Conservation (phyloP, 2,888 invertebrate species). For the Paralinhomoeus sp. region DNA sequence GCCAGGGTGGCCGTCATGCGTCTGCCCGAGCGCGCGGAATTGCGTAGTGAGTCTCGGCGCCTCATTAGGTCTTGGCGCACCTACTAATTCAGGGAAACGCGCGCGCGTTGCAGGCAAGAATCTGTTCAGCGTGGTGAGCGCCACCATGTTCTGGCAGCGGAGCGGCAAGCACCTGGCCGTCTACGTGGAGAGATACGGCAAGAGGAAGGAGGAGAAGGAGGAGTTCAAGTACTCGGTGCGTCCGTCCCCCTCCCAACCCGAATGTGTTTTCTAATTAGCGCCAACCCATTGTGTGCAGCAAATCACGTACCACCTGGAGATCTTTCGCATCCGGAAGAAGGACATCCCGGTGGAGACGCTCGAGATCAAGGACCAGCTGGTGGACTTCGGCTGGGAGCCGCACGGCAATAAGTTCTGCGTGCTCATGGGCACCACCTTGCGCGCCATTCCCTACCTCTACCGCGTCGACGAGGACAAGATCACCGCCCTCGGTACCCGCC, state of each 20-base stretch:
- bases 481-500: no score
- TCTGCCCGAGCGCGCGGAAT: conserved; percentile 54
- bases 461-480: background rate
- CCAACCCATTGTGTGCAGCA: no score
- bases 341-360: conserved; percentile 93
- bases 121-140: conserved; percentile 78
- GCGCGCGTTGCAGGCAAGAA: no score
- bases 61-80: no score
- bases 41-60: no score
- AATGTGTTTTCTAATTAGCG: no score
- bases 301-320: conserved; percentile 92
- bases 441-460: conserved; percentile 4
- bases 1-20: conserved; percentile 77
- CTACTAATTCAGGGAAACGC: no score
- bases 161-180: conserved; percentile 90
- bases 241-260: conserved; percentile 7
- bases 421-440: conserved; percentile 48
- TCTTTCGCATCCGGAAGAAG: conserved; percentile 69
- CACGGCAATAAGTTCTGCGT: conserved; percentile 75
- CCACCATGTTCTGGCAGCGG: conserved; percentile 97
- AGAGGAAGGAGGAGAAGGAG: conserved; percentile 57
- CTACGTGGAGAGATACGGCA: conserved; percentile 66
- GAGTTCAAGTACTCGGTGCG: conserved; percentile 66
- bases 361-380: conserved; percentile 51
- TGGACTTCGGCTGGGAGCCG: conserved; percentile 93